phyloP scores from a whole-genome alignment of 1,140 invertebrate species.

The Pseudomyrmex pallidus region DNA sequence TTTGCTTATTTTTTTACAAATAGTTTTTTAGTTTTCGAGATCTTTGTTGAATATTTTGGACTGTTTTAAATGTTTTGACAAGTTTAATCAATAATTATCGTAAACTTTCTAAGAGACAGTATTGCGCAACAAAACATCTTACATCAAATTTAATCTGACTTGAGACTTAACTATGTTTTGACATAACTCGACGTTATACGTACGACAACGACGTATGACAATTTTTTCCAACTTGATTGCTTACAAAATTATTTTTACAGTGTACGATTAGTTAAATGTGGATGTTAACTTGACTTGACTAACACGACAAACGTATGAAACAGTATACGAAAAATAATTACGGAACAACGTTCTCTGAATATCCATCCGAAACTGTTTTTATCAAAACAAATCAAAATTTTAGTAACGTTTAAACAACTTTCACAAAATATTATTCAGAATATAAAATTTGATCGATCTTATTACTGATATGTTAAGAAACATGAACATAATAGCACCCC shows the following conservation, averaged over 20 bases:
- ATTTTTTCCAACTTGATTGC: not conserved
- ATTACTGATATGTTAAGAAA: conserved; percentile 7
- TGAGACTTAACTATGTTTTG: too few relatives aligned
- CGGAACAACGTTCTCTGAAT: too few relatives aligned
- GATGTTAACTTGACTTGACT: conserved; percentile 24
- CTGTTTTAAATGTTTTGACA: not conserved
- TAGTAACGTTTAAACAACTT: too few relatives aligned
- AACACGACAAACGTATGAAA: not conserved
- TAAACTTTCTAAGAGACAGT: too few relatives aligned
- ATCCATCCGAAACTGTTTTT: too few relatives aligned
- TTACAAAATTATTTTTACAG: conserved; percentile 5
- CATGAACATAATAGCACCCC: not conserved
- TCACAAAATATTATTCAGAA: not conserved
- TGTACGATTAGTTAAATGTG: not conserved
- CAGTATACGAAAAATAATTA: too few relatives aligned
- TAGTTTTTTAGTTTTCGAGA: not conserved
- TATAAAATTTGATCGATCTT: not conserved
- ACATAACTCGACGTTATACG: too few relatives aligned
- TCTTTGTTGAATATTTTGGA: not conserved
- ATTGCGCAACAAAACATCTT: too few relatives aligned
- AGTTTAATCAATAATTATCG: too few relatives aligned
- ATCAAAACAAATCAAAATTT: too few relatives aligned
- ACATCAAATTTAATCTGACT: too few relatives aligned
- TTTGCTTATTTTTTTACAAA: not conserved
- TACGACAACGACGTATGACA: not conserved